phyloP scores from a whole-genome alignment of 64 coral and sea anemone genomes.

The Montipora efflorescens region DNA sequence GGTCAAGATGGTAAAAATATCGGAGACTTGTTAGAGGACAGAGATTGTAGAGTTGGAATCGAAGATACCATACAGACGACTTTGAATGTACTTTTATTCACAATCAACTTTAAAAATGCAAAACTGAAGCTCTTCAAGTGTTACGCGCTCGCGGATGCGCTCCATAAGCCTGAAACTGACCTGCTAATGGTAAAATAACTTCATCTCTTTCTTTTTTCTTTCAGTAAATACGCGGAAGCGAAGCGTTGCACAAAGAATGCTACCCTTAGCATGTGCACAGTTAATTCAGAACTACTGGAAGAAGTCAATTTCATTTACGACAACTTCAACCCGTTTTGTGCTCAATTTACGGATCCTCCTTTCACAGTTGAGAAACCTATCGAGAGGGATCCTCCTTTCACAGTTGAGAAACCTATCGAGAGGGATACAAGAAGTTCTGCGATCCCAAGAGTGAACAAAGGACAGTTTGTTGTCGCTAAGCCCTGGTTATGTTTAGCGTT shows the following conservation, averaged over 20 bases:
- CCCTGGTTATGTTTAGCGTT: too few relatives aligned
- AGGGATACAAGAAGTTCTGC: not conserved
- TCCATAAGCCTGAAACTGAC: too few relatives aligned
- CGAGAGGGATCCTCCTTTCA: not conserved
- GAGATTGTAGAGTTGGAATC: too few relatives aligned
- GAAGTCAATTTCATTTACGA: constrained; percentile 4
- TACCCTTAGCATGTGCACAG: not conserved
- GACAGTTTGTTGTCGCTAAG: not conserved
- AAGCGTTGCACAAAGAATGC: constrained; percentile 7
- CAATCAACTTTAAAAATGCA: too few relatives aligned
- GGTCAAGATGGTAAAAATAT: too few relatives aligned
- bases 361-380: not conserved
- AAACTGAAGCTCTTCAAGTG: too few relatives aligned
- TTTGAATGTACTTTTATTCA: too few relatives aligned
- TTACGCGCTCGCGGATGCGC: too few relatives aligned
- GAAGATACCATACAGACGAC: too few relatives aligned
- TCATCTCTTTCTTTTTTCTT: not conserved
- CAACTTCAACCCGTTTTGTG: constrained; percentile 14
- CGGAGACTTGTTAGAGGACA: too few relatives aligned
- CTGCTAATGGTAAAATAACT: not conserved
- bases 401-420: not conserved
- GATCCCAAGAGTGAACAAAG: not conserved
- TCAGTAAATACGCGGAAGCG: constrained; percentile 5
- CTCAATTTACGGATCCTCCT: not conserved
- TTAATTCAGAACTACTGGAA: not conserved